A percentile compares a stretch with the other conserved stretches of the same genome.
These are phyloP conservation scores for Pyrrhosoma nymphula DNA, from an alignment of 2,888 invertebrate genomes.

Conservation along the genomic window DNA sequence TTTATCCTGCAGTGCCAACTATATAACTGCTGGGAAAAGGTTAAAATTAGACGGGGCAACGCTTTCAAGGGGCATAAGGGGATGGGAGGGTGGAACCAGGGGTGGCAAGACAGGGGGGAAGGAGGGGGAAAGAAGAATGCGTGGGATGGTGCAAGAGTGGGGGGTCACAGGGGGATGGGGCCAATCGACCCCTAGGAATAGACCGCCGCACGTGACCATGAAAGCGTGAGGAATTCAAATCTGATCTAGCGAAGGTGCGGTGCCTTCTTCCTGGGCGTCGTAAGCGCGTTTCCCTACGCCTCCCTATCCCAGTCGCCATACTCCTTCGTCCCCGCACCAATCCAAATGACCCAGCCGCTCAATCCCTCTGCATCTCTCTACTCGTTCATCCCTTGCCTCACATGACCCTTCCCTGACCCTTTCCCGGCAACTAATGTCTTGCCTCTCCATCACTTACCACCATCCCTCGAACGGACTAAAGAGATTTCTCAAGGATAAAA, in stretches of 20 bases:
- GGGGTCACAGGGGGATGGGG: neutral
- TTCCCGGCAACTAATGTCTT: neutral
- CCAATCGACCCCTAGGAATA: conserved; percentile 9
- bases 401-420: neutral
- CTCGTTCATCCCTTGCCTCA: neutral
- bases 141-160: neutral
- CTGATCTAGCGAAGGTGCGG: conserved; percentile 26
- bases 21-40: neutral
- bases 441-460: neutral
- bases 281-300: neutral
- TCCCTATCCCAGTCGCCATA: neutral
- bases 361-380: neutral
- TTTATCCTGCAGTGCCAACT: neutral
- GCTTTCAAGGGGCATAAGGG: neutral
- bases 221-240: conserved; percentile 49
- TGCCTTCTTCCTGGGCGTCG: neutral
- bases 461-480: neutral
- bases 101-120: neutral
- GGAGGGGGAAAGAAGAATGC: neutral
- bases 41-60: conserved; percentile 10
- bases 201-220: conserved; percentile 51
- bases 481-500: neutral
- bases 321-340: neutral
- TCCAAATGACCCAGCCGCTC: neutral
- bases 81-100: neutral